These are phyloP conservation scores for Coendou prehensilis DNA, from an alignment of 2,797 vertebrate species.

Conservation along the genomic window DNA sequence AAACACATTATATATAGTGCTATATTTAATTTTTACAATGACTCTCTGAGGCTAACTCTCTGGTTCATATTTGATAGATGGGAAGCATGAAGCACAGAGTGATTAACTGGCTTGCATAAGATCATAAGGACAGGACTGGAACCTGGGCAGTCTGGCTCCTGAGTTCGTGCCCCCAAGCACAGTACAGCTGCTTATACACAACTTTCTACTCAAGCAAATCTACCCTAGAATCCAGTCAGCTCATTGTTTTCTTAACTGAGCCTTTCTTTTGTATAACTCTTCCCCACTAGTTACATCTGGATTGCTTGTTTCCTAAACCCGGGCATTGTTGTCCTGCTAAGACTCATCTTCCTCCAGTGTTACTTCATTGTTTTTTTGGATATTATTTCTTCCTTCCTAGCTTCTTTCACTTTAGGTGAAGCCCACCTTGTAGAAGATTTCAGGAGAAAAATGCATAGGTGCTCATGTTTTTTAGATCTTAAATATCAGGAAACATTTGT, in stretches of 20 bases:
- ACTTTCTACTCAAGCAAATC: neutral
- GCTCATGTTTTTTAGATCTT: neutral
- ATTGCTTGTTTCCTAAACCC: neutral
- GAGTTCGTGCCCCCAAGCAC: neutral
- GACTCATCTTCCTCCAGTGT: neutral
- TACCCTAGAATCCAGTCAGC: neutral
- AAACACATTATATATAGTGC: neutral
- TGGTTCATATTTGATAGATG: neutral
- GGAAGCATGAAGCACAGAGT: neutral
- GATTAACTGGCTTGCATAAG: too few species aligned
- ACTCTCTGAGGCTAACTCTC: neutral
- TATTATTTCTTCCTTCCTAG: neutral
- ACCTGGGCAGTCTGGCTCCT: neutral
- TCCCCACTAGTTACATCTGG: neutral
- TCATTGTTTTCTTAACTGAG: neutral
- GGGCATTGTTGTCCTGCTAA: rapidly evolving
- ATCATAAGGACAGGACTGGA: neutral
- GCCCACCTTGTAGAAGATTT: neutral
- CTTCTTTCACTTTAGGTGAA: neutral
- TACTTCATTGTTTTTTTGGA: neutral
- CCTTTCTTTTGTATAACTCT: neutral
- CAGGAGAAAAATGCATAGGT: neutral
- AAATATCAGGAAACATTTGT: neutral
- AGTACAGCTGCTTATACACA: too few species aligned
- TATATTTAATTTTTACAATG: neutral